phyloP scores from a whole-genome alignment of 2,888 invertebrate genomes.

The Patella ulyssiponensis region DNA sequence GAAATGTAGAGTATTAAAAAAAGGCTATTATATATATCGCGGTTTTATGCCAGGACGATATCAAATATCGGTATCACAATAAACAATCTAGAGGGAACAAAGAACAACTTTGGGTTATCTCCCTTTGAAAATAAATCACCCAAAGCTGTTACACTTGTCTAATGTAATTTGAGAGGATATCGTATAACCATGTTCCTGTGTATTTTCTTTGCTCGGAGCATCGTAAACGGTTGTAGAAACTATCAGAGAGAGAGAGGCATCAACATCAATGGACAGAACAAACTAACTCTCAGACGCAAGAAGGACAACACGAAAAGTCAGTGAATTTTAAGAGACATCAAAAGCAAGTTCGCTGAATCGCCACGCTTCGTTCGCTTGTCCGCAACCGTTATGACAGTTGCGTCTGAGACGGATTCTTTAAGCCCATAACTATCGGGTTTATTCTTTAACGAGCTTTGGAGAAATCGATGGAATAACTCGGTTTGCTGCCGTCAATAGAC shows the following conservation, averaged over 20 bases:
- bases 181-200: slow-evolving; percentile 8
- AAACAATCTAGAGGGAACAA: neutral
- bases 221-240: neutral
- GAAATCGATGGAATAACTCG: slow-evolving; percentile 9
- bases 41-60: no score
- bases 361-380: slow-evolving; percentile 2
- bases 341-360: neutral
- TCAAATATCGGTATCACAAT: no score
- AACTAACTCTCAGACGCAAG: neutral
- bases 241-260: neutral
- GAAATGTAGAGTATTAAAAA: no score
- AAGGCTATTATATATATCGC: no score
- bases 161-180: slow-evolving; percentile 9
- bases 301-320: neutral
- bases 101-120: neutral
- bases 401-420: neutral
- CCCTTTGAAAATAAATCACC: slow-evolving; percentile 5
- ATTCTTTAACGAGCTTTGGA: slow-evolving; percentile 7
- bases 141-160: slow-evolving; percentile 10
- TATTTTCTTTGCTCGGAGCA: slow-evolving; percentile 5
- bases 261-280: no score
- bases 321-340: neutral
- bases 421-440: slow-evolving; percentile 6
- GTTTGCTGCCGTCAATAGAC: slow-evolving; percentile 1
- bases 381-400: neutral